These are phyloP conservation scores for Melanotaenia trifasciata DNA, from an alignment of 2,797 vertebrate genomes.

Conservation along the genomic window DNA sequence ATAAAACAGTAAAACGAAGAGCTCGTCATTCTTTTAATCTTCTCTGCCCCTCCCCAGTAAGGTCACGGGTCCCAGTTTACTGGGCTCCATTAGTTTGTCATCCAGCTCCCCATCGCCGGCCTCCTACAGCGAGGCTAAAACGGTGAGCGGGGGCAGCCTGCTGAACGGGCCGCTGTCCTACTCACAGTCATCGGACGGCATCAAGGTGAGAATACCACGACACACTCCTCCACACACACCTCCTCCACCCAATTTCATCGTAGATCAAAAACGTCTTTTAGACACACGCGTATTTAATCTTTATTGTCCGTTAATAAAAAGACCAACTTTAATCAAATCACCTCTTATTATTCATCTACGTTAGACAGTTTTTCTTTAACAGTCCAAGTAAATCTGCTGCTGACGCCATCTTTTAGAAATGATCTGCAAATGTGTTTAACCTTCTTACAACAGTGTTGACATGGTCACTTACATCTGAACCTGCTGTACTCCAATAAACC, in stretches of 20 bases:
- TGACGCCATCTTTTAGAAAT: too few relatives aligned
- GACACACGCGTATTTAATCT: neutral
- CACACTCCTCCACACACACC: neutral
- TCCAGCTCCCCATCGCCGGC: conserved; percentile 84
- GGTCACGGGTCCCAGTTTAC: conserved; percentile 84
- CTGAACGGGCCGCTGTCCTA: conserved; percentile 90
- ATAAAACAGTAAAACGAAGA: neutral
- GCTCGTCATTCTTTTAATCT: neutral
- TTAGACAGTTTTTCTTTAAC: neutral
- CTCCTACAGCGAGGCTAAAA: conserved; percentile 88
- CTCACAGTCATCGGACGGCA: conserved; percentile 81
- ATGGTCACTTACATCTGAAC: too few relatives aligned
- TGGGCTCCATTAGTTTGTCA: conserved; percentile 83
- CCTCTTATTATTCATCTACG: neutral
- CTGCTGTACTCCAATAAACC: too few relatives aligned
- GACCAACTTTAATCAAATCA: neutral
- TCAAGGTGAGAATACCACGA: conserved; percentile 82
- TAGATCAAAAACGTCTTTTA: neutral
- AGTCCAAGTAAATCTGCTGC: too few relatives aligned
- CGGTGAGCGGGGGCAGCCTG: conserved; percentile 73
- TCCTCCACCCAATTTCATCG: neutral
- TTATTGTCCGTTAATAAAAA: neutral
- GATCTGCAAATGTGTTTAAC: too few relatives aligned
- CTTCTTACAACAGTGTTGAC: too few relatives aligned
- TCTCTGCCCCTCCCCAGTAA: conserved; percentile 71